phyloP scores from a whole-genome alignment of 2,888 invertebrate species.

The Sipha maydis region DNA sequence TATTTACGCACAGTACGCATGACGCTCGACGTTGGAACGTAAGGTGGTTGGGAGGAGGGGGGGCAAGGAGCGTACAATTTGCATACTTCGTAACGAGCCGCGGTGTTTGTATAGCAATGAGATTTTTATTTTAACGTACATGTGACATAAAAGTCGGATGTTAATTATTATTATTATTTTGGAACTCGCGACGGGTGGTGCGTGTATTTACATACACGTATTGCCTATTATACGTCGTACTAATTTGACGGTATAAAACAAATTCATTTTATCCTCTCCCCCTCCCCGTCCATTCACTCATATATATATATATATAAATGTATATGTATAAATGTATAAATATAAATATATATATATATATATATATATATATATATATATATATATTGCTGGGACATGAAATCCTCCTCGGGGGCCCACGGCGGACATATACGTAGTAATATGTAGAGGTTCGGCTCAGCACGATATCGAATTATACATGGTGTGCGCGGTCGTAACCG shows the following conservation, averaged over 20 bases:
- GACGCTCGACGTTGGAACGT: no score
- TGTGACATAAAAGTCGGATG: background rate
- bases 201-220: background rate
- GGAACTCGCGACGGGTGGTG: background rate
- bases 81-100: no score
- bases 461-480: slow-evolving; percentile 19
- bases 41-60: no score
- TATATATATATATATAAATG: no score
- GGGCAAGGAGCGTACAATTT: no score
- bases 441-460: background rate
- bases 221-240: background rate
- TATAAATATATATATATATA: no score
- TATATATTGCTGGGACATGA: background rate
- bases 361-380: no score
- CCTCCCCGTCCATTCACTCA: no score
- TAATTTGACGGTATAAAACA: background rate
- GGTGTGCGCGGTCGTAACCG: background rate
- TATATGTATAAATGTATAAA: no score
- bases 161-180: background rate
- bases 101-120: no score
- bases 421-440: background rate
- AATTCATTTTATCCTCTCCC: background rate
- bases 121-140: background rate
- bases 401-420: background rate
- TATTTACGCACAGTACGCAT: no score